phyloP scores from a whole-genome alignment of 1,140 invertebrate genomes.

The Halyomorpha halys region DNA sequence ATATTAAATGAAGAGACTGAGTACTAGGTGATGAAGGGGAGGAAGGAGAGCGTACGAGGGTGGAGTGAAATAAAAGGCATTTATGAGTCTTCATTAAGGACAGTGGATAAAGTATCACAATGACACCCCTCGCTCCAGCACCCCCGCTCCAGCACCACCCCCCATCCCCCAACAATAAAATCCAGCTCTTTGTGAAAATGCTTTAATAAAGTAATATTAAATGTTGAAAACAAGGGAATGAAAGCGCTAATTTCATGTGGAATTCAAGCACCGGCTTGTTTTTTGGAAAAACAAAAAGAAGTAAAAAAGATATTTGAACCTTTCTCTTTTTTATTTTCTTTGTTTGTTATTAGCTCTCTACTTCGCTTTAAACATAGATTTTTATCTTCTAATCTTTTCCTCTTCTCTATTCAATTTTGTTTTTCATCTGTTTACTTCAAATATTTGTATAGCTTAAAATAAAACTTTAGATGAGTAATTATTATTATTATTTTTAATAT shows the following conservation, averaged over 20 bases:
- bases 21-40: conserved; percentile 2
- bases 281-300: neutral
- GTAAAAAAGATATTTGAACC: neutral
- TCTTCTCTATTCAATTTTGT: neutral
- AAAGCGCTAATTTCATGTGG: conserved; percentile 10
- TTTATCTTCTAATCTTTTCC: neutral
- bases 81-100: conserved; percentile 9
- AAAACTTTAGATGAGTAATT: no score
- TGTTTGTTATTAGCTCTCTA: neutral
- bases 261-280: neutral
- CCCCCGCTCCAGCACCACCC: neutral
- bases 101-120: conserved; percentile 8
- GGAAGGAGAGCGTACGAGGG: neutral
- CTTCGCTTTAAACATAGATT: conserved; percentile 2
- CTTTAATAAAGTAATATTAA: conserved; percentile 11
- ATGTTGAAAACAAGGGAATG: conserved; percentile 9
- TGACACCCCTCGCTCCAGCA: neutral
- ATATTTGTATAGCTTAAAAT: no score
- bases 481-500: no score
- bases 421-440: no score
- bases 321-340: neutral
- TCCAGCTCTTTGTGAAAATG: conserved; percentile 4
- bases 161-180: neutral
- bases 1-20: neutral
- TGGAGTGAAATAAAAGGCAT: conserved; percentile 5